phyloP scores from a whole-genome alignment of 64 coral and sea anemone genomes.

The Platygyra sinensis region DNA sequence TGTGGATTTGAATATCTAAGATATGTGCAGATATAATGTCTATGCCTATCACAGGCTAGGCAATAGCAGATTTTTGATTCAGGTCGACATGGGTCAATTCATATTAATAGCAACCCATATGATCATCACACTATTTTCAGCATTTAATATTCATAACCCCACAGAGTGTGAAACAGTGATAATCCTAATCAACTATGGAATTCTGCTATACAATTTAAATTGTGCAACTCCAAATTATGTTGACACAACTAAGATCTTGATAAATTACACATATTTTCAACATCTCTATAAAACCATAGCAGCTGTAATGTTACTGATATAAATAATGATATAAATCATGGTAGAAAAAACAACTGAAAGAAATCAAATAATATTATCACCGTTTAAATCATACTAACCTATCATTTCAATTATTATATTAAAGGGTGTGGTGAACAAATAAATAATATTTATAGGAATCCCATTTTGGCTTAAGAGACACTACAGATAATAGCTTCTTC shows the following conservation, averaged over 20 bases:
- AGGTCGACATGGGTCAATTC: too few species aligned
- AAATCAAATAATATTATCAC: not conserved
- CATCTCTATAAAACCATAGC: not conserved
- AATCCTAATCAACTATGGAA: conserved; percentile 10
- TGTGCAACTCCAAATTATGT: not conserved
- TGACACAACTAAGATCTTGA: conserved; percentile 22
- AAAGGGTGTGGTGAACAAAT: not conserved
- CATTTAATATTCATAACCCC: not conserved
- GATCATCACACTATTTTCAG: not conserved
- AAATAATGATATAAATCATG: not conserved
- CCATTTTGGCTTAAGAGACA: conserved; percentile 10
- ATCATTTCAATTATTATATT: conserved; percentile 17
- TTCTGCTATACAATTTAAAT: conserved; percentile 7
- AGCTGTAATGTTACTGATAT: not conserved
- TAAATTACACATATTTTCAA: conserved; percentile 30
- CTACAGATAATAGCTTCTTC: not conserved
- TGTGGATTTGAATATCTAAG: too few species aligned
- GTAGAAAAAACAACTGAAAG: not conserved
- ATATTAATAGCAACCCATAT: too few species aligned
- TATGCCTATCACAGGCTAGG: too few species aligned
- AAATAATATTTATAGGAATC: conserved; percentile 14
- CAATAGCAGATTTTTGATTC: too few species aligned
- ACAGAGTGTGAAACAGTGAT: not conserved
- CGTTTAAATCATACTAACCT: not conserved
- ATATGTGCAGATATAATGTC: too few species aligned